Conservation (phyloP, 2,113 vertebrate genomes). For the Microtus montanus region DNA sequence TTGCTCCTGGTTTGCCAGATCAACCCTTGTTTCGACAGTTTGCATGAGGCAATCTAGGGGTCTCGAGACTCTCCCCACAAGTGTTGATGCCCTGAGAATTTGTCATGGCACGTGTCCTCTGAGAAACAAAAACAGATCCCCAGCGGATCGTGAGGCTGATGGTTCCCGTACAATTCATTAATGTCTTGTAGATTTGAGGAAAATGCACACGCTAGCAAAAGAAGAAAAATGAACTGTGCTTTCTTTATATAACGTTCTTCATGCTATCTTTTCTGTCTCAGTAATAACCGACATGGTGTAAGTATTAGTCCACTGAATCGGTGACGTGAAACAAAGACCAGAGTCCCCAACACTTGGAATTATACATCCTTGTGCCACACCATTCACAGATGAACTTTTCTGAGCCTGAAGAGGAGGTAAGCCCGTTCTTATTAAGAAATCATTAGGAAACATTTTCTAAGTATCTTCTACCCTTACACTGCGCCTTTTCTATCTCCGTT, state of each 20-base stretch:
- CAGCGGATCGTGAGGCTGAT: conserved; percentile 16
- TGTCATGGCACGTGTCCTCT: conserved; percentile 46
- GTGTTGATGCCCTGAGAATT: conserved; percentile 59
- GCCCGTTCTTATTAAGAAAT: not conserved
- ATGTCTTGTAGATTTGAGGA: conserved; percentile 51
- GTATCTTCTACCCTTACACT: not conserved
- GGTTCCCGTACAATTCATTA: conserved; percentile 56
- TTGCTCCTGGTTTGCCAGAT: conserved; percentile 69
- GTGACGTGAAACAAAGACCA: conserved; percentile 39
- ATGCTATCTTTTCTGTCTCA: not conserved
- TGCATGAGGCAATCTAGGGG: conserved; percentile 65
- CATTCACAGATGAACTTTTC: not conserved
- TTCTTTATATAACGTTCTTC: conserved; percentile 1
- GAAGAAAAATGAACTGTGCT: not conserved
- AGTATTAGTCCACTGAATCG: conserved; percentile 23
- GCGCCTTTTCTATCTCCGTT: not conserved
- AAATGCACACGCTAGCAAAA: not conserved
- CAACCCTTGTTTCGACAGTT: conserved; percentile 64
- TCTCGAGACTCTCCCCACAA: conserved; percentile 48
- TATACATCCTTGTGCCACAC: not conserved
- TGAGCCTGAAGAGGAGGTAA: not conserved
- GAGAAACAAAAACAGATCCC: conserved; percentile 5
- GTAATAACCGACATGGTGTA: not conserved
- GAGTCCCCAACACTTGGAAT: conserved; percentile 21
- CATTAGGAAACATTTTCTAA: not conserved